These are phyloP conservation scores for Zeus faber DNA, from an alignment of 2,113 vertebrate species.

Conservation along the genomic window DNA sequence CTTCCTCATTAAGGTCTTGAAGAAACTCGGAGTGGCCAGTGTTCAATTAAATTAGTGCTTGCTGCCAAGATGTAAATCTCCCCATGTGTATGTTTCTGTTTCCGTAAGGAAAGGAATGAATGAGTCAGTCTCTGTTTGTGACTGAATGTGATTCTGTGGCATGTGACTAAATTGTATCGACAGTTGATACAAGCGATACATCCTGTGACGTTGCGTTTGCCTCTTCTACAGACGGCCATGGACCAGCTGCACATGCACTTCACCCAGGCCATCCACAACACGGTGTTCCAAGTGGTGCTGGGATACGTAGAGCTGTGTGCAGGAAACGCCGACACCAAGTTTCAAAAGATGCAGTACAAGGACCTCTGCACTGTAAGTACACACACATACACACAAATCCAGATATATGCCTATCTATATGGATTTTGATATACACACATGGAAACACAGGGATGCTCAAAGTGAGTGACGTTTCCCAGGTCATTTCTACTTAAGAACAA, in stretches of 20 bases:
- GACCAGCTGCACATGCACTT: constrained; percentile 99
- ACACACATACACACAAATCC: neutral
- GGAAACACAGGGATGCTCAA: no score
- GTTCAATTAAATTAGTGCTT: no score
- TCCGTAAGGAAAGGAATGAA: no score
- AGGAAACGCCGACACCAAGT: constrained; percentile 95
- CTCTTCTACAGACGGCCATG: constrained; percentile 89
- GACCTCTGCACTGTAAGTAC: constrained; percentile 90
- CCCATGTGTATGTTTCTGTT: no score
- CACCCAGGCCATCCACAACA: constrained; percentile 98
- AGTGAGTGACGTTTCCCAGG: no score
- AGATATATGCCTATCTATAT: no score
- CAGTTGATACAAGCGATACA: neutral
- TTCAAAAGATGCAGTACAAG: constrained; percentile 98
- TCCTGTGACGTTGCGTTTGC: constrained; percentile 17
- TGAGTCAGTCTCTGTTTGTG: neutral
- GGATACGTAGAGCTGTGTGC: constrained; percentile 98
- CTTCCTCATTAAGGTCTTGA: no score
- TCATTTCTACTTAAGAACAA: no score
- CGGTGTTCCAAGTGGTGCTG: constrained; percentile 96
- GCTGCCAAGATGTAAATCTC: no score
- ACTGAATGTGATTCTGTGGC: neutral
- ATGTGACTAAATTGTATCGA: neutral
- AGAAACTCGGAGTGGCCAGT: no score
- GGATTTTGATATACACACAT: no score